A percentile compares a stretch with the other conserved stretches of the same genome.
These are phyloP conservation scores for Nomada fabriciana DNA, from an alignment of 2,888 invertebrate species.

Conservation along the genomic window DNA sequence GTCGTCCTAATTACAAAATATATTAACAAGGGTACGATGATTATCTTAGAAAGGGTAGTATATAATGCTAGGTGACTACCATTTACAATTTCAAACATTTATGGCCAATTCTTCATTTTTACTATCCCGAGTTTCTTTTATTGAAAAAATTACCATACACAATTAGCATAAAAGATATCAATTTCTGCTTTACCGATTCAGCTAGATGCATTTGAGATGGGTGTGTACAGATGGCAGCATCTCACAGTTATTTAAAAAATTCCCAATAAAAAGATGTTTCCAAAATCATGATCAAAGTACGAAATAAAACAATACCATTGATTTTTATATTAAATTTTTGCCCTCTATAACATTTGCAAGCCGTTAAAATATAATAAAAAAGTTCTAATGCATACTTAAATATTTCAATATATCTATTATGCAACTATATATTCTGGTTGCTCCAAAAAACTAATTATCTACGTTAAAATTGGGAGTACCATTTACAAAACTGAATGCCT, in stretches of 20 bases:
- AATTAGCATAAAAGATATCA: conserved; percentile 1
- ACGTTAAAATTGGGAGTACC: neutral
- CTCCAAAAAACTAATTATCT: neutral
- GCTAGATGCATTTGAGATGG: conserved; percentile 45
- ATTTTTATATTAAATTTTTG: neutral
- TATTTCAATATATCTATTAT: neutral
- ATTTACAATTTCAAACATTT: neutral
- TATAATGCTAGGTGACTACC: neutral
- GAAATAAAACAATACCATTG: neutral
- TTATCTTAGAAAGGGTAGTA: neutral
- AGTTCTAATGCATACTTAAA: neutral
- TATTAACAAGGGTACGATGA: neutral
- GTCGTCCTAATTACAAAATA: neutral
- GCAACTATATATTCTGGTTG: neutral
- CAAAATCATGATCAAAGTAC: neutral
- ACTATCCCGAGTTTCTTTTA: too few species aligned
- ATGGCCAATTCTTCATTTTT: neutral
- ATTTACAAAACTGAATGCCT: too few species aligned
- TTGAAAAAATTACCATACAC: neutral
- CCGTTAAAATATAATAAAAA: neutral
- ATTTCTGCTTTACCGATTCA: conserved; percentile 76
- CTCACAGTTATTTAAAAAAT: conserved; percentile 55
- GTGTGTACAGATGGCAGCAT: conserved; percentile 77
- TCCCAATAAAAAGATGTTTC: neutral
- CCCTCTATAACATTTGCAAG: neutral